These are phyloP conservation scores for Tolmerus cingulatus DNA, from an alignment of 2,888 invertebrate genomes.

Conservation along the genomic window DNA sequence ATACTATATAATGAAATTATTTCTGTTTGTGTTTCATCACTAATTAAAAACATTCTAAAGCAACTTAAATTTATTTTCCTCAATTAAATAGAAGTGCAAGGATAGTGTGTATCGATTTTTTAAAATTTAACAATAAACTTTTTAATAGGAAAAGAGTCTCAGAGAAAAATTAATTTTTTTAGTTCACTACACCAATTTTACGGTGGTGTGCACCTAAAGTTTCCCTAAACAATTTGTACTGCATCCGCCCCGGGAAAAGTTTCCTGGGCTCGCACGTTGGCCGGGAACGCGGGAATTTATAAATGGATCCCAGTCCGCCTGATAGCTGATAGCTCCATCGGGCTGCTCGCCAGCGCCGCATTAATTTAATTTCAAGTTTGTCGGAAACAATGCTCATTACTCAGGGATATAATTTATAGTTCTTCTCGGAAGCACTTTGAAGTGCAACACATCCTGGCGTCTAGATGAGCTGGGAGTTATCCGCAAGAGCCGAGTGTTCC, in stretches of 20 bases:
- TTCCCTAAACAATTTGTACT: neutral
- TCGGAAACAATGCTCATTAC: slow-evolving; percentile 14
- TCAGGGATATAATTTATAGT: slow-evolving; percentile 5
- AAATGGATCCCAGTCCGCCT: neutral
- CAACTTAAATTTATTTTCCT: neutral
- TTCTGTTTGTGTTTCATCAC: neutral
- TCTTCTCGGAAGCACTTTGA: neutral
- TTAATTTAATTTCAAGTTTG: slow-evolving; percentile 11
- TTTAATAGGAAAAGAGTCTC: neutral
- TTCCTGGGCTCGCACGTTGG: neutral
- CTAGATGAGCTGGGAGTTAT: neutral
- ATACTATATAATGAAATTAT: too few relatives aligned
- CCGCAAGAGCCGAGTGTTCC: neutral
- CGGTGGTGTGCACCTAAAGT: neutral
- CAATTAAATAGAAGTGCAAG: neutral
- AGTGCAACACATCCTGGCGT: neutral
- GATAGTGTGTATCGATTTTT: neutral
- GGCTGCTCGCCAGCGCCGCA: neutral
- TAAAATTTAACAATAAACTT: neutral
- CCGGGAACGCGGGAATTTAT: neutral
- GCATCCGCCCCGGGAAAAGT: neutral
- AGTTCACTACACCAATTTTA: neutral
- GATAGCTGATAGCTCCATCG: neutral
- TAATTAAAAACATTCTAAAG: neutral
- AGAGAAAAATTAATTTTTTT: neutral